Evolutionary conservation across 2,797 vertebrate genomes (phyloP).

Genomic region (Rhinella marina): DNA sequence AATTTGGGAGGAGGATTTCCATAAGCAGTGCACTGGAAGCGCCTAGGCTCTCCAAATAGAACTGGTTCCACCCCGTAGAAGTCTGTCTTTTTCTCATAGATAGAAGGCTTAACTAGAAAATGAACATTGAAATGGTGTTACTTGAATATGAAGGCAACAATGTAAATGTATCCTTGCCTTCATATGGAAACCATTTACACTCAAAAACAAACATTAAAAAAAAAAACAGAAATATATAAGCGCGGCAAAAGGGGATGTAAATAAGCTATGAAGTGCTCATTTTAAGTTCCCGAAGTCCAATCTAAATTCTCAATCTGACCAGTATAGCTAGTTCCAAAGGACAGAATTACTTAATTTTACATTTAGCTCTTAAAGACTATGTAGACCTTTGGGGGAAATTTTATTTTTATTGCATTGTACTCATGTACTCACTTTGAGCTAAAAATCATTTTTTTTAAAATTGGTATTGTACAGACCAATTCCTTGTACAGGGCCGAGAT

Average conservation of each 20-base stretch:
- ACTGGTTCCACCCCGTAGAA: conserved; percentile 65
- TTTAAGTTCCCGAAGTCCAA: neutral
- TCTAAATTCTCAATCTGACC: neutral
- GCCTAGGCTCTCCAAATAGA: conserved; percentile 71
- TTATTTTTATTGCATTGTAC: no score
- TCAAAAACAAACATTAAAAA: neutral
- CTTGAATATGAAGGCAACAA: neutral
- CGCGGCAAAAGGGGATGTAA: neutral
- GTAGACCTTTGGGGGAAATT: no score
- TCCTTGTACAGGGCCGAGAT: no score
- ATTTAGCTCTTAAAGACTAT: no score
- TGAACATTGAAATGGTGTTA: neutral
- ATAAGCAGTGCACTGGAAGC: conserved; percentile 80
- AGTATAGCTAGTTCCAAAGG: neutral
- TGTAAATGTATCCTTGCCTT: neutral
- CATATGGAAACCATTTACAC: neutral
- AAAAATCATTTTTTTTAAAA: no score
- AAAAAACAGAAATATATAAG: neutral
- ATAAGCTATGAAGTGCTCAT: neutral
- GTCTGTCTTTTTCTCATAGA: conserved; percentile 81
- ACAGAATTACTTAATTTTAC: no score
- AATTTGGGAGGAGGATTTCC: conserved; percentile 79
- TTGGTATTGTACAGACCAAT: no score
- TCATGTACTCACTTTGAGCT: no score
- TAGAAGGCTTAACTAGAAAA: conserved; percentile 82